Evolutionary conservation across 2,797 vertebrate genomes (phyloP).

Genomic region (Sebastes elongatus): DNA sequence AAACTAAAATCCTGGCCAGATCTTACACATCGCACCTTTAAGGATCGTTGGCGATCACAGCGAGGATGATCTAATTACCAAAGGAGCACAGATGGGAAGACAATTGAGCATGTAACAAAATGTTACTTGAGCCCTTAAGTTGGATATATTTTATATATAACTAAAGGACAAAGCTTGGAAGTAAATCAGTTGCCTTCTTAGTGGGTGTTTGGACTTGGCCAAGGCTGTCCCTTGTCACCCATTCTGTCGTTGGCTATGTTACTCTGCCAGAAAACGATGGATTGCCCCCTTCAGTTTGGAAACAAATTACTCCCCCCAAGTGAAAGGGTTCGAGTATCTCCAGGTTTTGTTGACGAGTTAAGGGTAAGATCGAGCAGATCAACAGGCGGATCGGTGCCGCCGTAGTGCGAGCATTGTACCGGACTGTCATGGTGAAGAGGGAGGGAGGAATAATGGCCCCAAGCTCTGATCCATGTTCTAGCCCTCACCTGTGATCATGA

Average conservation of each 20-base stretch:
- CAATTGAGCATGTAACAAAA: background rate
- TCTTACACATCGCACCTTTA: background rate
- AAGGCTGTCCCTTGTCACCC: background rate
- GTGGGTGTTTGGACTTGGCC: background rate
- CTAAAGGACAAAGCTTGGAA: background rate
- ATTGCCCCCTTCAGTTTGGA: background rate
- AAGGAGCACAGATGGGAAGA: background rate
- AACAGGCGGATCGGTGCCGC: background rate
- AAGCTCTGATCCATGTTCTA: background rate
- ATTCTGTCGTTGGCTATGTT: background rate
- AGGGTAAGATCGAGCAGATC: background rate
- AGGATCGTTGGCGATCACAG: background rate
- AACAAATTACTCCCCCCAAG: background rate
- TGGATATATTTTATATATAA: background rate
- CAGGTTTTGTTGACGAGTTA: background rate
- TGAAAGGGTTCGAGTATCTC: background rate
- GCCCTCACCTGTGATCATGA: background rate
- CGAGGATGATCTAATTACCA: background rate
- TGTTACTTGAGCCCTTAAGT: background rate
- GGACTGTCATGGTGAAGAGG: background rate
- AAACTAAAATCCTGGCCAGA: background rate
- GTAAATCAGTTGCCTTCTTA: background rate
- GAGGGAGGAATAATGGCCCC: background rate
- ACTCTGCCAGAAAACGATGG: background rate
- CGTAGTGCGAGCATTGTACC: background rate